phyloP scores from a whole-genome alignment of 37 sponge, comb jelly and placozoan species.

The Tethya wilhelma region DNA sequence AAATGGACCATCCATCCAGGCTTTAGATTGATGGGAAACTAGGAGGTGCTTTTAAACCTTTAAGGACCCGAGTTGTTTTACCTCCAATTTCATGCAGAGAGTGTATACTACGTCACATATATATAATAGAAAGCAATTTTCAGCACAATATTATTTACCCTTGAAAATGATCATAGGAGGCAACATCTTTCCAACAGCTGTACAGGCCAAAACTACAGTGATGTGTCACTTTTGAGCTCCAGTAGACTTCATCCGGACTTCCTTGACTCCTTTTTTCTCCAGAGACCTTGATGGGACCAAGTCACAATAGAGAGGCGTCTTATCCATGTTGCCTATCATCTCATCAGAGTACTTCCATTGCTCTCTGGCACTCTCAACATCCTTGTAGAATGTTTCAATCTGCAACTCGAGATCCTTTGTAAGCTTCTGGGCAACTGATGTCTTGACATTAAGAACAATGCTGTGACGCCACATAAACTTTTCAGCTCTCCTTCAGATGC shows the following conservation, averaged over 20 bases:
- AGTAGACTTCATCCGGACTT: background rate
- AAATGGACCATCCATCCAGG: constrained; percentile 1
- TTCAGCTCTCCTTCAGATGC: background rate
- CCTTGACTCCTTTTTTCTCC: background rate
- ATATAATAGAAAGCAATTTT: background rate
- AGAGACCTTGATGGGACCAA: background rate
- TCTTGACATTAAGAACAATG: too few species aligned
- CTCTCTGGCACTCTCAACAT: too few species aligned
- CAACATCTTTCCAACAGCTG: background rate
- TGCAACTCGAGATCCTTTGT: too few species aligned
- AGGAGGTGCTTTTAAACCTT: background rate
- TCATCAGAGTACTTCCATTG: background rate
- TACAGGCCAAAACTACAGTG: background rate
- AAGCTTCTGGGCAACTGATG: too few species aligned
- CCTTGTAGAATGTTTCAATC: too few species aligned
- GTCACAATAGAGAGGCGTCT: background rate
- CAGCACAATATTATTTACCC: background rate
- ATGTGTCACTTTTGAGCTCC: background rate
- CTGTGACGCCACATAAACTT: background rate
- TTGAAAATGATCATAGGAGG: background rate
- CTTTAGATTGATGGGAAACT: background rate
- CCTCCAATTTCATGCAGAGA: background rate
- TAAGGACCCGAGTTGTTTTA: background rate
- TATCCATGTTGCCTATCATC: background rate
- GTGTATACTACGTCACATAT: too few species aligned